These are phyloP conservation scores for Ibidorhyncha struthersii DNA, from an alignment of 2,113 vertebrate species.

Conservation along the genomic window DNA sequence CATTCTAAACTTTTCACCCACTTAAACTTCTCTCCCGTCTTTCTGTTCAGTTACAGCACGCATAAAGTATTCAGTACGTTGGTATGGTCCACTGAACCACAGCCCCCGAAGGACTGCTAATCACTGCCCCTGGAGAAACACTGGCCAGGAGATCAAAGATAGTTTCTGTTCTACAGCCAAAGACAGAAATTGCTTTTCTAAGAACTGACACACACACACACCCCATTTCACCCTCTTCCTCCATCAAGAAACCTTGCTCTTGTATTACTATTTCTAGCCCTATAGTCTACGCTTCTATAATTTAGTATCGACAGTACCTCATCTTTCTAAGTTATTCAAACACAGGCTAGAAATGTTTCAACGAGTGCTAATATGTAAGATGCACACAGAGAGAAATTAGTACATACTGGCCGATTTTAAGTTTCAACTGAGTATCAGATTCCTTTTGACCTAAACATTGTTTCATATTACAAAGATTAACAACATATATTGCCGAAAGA, in stretches of 20 bases:
- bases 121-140: background rate
- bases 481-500: background rate
- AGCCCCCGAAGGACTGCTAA: background rate
- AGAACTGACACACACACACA: background rate
- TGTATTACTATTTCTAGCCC: background rate
- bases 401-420: background rate
- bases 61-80: background rate
- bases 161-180: background rate
- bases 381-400: background rate
- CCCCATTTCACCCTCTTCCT: background rate
- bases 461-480: background rate
- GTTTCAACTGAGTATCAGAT: background rate
- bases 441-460: background rate
- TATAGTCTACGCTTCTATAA: background rate
- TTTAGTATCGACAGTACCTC: background rate
- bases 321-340: background rate
- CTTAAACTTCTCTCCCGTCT: background rate
- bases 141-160: slow-evolving; percentile 10
- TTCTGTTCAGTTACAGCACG: background rate
- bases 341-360: background rate
- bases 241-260: background rate
- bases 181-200: slow-evolving; percentile 6
- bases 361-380: background rate
- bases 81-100: background rate
- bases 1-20: background rate